Conservation (phyloP, 1,140 invertebrate genomes). For the Phymastichus coffea region DNA sequence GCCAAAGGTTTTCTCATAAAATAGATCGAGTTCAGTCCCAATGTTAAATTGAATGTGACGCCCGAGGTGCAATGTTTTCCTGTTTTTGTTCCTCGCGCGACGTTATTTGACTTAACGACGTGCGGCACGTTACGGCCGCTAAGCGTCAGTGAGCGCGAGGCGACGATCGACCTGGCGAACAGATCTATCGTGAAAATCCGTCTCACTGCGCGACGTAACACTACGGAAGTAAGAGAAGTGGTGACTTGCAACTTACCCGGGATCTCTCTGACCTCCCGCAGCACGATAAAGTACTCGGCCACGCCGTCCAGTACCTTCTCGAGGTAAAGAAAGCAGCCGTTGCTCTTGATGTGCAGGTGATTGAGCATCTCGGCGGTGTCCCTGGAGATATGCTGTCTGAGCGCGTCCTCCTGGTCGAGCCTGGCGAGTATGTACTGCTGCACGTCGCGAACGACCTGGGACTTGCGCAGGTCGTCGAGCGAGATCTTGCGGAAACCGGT, state of each 20-base stretch:
- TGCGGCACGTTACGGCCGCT: too few species aligned
- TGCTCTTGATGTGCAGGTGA: slow-evolving; percentile 94
- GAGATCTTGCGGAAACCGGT: slow-evolving; percentile 92
- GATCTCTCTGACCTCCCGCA: slow-evolving; percentile 84
- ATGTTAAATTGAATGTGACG: not conserved
- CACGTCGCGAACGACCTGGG: slow-evolving; percentile 86
- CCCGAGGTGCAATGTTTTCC: too few species aligned
- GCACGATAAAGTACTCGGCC: slow-evolving; percentile 87
- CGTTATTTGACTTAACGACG: too few species aligned
- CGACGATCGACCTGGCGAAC: too few species aligned
- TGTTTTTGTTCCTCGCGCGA: too few species aligned
- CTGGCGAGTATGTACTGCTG: slow-evolving; percentile 92
- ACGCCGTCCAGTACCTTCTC: slow-evolving; percentile 92
- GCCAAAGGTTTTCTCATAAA: too few species aligned
- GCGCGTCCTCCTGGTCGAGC: slow-evolving; percentile 78
- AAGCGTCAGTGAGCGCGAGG: too few species aligned
- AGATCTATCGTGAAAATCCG: too few species aligned
- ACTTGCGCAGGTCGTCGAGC: slow-evolving; percentile 85
- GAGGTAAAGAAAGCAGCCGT: slow-evolving; percentile 92
- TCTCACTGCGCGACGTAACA: too few species aligned
- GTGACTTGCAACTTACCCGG: slow-evolving; percentile 62
- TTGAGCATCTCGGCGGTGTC: slow-evolving; percentile 94
- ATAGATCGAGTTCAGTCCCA: not conserved
- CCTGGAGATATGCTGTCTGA: slow-evolving; percentile 75
- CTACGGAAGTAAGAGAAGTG: too few species aligned